Evolutionary conservation across 2,113 vertebrate genomes (phyloP).

Genomic region (Trogon melanurus): DNA sequence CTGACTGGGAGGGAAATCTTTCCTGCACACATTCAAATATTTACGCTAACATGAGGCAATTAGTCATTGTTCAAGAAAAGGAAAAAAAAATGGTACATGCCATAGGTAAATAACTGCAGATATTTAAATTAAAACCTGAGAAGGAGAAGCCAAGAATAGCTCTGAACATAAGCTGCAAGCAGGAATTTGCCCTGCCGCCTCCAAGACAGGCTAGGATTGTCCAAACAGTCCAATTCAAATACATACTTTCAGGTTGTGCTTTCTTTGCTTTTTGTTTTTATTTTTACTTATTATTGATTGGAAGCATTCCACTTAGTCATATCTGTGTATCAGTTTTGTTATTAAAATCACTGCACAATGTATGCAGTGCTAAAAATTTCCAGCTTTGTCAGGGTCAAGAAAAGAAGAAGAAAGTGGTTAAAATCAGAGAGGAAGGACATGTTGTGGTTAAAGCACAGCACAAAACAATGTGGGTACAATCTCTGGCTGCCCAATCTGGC

Average conservation of each 20-base stretch:
- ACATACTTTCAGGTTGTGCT: not conserved
- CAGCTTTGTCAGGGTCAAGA: not conserved
- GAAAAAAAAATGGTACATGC: not conserved
- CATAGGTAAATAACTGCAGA: slow-evolving; percentile 5
- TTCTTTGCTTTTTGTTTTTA: not conserved
- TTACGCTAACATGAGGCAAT: slow-evolving; percentile 19
- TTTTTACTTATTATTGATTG: not conserved
- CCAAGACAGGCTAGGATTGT: not conserved
- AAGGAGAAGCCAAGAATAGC: not conserved
- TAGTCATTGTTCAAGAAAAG: not conserved
- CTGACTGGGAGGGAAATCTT: not conserved
- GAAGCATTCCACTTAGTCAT: not conserved
- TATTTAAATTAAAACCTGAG: slow-evolving; percentile 6
- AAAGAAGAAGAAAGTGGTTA: not conserved
- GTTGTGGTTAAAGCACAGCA: not conserved
- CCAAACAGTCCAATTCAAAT: not conserved
- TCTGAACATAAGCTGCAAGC: not conserved
- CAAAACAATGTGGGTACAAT: not conserved
- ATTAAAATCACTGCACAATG: not conserved
- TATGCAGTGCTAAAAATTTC: not conserved
- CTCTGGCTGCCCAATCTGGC: not conserved
- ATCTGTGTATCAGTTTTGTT: not conserved
- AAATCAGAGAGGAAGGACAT: not conserved
- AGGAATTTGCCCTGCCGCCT: not conserved
- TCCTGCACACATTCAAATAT: slow-evolving; percentile 26